Evolutionary conservation across 2,888 invertebrate species (phyloP).

Genomic region (Helleia helle): DNA sequence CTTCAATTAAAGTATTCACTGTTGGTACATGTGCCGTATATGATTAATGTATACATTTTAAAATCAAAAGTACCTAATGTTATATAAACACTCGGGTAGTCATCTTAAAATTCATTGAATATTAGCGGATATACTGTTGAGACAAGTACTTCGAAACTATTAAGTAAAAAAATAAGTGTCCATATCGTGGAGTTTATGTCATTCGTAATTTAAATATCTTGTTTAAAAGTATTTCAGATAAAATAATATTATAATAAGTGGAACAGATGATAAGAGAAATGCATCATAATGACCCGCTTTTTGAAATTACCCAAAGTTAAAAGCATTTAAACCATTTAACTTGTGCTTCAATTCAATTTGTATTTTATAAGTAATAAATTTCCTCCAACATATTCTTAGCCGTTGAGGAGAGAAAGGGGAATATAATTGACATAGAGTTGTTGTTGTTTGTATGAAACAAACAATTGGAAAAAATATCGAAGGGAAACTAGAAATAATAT

Average conservation of each 20-base stretch:
- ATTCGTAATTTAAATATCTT: constrained; percentile 1
- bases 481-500: no score
- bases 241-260: background rate
- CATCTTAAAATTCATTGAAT: background rate
- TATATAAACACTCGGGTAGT: background rate
- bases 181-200: background rate
- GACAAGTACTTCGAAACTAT: background rate
- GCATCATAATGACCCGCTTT: background rate
- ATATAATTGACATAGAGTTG: background rate
- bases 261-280: background rate
- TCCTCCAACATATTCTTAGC: background rate
- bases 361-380: background rate
- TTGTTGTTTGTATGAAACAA: no score
- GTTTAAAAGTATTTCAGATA: background rate
- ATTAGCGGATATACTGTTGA: background rate
- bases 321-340: background rate
- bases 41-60: background rate
- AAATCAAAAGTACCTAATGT: background rate
- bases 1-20: no score
- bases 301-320: background rate
- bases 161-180: background rate
- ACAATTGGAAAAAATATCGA: no score
- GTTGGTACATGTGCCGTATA: background rate
- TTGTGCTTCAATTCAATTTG: background rate
- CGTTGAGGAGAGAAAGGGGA: background rate